A percentile compares a stretch with the other conserved stretches of the same genome.
These are phyloP conservation scores for Ochropleura plecta DNA, from an alignment of 2,888 invertebrate species.

Conservation along the genomic window DNA sequence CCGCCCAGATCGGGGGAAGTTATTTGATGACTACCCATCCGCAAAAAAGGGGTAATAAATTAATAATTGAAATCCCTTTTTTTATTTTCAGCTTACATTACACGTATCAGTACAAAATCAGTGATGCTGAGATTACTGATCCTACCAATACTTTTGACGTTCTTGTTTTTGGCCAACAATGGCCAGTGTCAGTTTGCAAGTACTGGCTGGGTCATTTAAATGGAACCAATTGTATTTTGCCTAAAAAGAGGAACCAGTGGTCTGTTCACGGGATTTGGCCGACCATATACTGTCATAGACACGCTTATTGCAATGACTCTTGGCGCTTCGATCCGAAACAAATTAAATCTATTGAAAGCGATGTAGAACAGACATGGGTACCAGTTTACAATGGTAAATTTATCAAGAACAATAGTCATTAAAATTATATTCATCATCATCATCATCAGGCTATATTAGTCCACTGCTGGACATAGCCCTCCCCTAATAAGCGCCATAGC, in stretches of 20 bases:
- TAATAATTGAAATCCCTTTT: too few species aligned
- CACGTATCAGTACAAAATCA: too few species aligned
- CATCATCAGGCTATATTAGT: too few species aligned
- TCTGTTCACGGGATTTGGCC: conserved; percentile 46
- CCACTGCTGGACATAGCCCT: too few species aligned
- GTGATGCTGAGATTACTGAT: too few species aligned
- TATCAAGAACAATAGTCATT: too few species aligned
- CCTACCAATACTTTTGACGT: conserved; percentile 1
- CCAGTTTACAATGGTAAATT: conserved; percentile 86
- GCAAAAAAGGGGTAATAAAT: too few species aligned
- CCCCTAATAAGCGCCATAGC: too few species aligned
- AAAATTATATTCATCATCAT: too few species aligned
- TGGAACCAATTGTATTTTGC: conserved; percentile 11
- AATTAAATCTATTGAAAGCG: conserved; percentile 16
- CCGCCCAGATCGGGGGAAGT: too few species aligned
- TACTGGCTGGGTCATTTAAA: background rate
- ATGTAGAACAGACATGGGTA: conserved; percentile 24
- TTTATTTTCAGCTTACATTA: too few species aligned
- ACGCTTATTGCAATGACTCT: conserved; percentile 9
- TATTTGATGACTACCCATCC: too few species aligned
- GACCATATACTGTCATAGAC: background rate
- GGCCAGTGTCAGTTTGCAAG: conserved; percentile 32
- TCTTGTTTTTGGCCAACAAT: conserved; percentile 20
- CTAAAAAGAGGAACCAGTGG: conserved; percentile 21
- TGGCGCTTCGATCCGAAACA: conserved; percentile 24